Percentiles rank a stretch among this genome's conserved stretches.
These are phyloP conservation scores for Fringilla coelebs DNA, from an alignment of 2,797 vertebrate species.

Conservation along the genomic window DNA sequence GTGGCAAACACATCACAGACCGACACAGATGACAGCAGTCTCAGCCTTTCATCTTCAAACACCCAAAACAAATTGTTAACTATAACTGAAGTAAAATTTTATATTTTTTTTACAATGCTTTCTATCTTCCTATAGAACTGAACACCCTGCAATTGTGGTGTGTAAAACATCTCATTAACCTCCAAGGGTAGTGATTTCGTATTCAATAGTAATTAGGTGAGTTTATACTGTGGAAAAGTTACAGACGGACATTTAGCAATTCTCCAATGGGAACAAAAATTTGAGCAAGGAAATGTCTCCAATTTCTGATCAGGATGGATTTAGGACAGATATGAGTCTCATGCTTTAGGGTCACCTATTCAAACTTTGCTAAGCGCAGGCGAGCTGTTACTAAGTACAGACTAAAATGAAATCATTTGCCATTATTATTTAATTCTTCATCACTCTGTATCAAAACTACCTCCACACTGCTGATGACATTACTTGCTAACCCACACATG, in stretches of 20 bases:
- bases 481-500: neutral
- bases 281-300: neutral
- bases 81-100: neutral
- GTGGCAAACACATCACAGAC: neutral
- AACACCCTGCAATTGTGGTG: neutral
- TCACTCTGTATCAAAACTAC: neutral
- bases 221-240: constrained; percentile 17
- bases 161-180: constrained; percentile 45
- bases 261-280: neutral
- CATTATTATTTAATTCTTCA: neutral
- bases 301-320: neutral
- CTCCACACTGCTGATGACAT: neutral
- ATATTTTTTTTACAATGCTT: neutral
- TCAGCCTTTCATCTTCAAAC: neutral
- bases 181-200: constrained; percentile 30
- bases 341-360: neutral
- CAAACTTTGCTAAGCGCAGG: neutral
- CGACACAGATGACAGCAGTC: neutral
- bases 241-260: neutral
- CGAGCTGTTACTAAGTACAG: neutral
- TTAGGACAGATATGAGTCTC: neutral
- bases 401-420: neutral
- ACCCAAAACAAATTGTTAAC: neutral
- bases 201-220: constrained; percentile 51
- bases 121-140: neutral